Evolutionary conservation across 1,140 invertebrate genomes (phyloP), one percentile per base, ranked within the genome.

Genomic region (Platyura marginata): DNA sequence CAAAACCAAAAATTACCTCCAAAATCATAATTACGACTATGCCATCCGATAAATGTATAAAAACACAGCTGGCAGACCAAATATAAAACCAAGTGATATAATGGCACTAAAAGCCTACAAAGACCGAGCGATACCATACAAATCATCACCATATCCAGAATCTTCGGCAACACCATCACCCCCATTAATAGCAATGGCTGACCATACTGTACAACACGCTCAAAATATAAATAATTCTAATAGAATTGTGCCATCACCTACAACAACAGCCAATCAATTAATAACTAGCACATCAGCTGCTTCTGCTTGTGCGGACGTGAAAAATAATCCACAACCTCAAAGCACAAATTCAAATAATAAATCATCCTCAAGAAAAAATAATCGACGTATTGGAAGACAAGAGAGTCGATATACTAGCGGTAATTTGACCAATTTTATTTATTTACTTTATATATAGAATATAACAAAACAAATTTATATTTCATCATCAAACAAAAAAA

Each of bases 351-450:
- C 45, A 41, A 44, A 20, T 35, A 45, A 39, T 35, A 42, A 62
- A 50, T 65, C 64, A 48, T 66, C 66, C 45, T 71, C 79, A 53
- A 72, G 84, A 54, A 72, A 84, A 56, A 83, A 81, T 55, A 88
- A 91, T 64, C 70, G 89, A 46, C 69, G 88, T 53, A 75, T 93
- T 43, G 94, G 90, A 47, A 71, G 90, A 55, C 90, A 93, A 68
- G 91, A 95, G 67, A 91, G 84, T 65, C 73, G 91, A 52, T 96
- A 94, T 65, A 91, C 95, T 66, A 94, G 90, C 64, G 89, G 90
- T 93, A 75, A 79, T 33, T 18, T 32, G 68, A n/a, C n/a, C n/a
- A n/a, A n/a, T n/a, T n/a, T n/a, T n/a, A n/a, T n/a, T n/a, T n/a
- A n/a, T n/a, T n/a, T n/a, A n/a, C n/a, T n/a, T n/a, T n/a, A n/a